Base-by-base conservation (phyloP, 2,888 invertebrate genomes). In the Hermodice carunculata region DNA sequence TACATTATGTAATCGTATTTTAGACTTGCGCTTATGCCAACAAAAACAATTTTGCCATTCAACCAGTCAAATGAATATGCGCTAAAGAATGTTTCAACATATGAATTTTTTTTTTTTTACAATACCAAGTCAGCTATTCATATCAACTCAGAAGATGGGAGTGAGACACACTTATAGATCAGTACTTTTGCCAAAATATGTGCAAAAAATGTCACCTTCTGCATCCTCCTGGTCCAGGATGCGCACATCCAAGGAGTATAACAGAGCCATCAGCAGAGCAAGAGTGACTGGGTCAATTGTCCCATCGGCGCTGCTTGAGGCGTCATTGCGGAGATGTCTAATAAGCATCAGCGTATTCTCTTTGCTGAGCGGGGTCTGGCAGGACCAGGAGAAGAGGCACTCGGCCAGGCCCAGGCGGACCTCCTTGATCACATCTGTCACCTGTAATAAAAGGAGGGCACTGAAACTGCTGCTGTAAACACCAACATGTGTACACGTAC, bases 161-260 rank as follows among this genome's bases (percentile, higher is more conserved):
- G n/a, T n/a, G n/a, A n/a, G n/a, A n/a, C n/a, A n/a, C n/a, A n/a
- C n/a, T n/a, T n/a, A n/a, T n/a, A n/a, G n/a, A n/a, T n/a, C n/a
- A n/a, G n/a, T n/a, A n/a, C n/a, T n/a, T n/a, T n/a, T n/a, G n/a
- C n/a, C n/a, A n/a, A n/a, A n/a, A n/a, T n/a, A n/a, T n/a, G n/a
- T n/a, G n/a, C n/a, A n/a, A n/a, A n/a, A n/a, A n/a, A n/a, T 14
- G n/a, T 34, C 67, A 85, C 86, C 81, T 78, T 84, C 84, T 64
- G 73, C 73, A 63, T 86, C 85, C 59, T 85, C 85, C 52, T 76
- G 75, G 26, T 83, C 83, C 24, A 96, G 86, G 26, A 93, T 89
- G 72, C 93, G 94, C 11, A 95, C 88, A 85, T 97, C 95, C 61
- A 95, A 87, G 0, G 93, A 91, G 82, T 94, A 94, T 2, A 96